phyloP scores from a whole-genome alignment of 2,113 vertebrate species.

The Propithecus coquereli region DNA sequence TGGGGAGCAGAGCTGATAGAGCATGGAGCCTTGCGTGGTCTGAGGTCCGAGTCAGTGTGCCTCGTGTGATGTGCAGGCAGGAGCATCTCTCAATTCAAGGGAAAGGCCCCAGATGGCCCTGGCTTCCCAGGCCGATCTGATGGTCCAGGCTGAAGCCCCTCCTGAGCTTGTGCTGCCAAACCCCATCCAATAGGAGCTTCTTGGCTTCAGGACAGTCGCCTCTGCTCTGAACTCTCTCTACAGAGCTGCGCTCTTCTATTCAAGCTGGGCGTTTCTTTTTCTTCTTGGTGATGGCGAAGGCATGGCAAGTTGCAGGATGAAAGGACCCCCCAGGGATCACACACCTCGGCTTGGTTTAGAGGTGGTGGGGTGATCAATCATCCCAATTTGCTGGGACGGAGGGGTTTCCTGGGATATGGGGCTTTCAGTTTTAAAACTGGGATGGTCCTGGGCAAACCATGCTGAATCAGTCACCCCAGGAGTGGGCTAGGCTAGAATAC shows the following conservation, averaged over 20 bases:
- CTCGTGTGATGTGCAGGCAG: neutral
- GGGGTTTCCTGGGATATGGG: neutral
- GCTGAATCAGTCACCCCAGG: neutral
- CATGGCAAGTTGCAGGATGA: too few relatives aligned
- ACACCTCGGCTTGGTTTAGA: neutral
- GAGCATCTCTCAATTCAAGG: neutral
- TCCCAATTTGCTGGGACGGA: neutral
- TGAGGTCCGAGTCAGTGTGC: neutral
- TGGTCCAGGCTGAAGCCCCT: neutral
- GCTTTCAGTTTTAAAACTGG: neutral
- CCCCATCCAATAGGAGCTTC: neutral
- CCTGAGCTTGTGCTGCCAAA: neutral
- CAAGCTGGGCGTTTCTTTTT: neutral
- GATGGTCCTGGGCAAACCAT: neutral
- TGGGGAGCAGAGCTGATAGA: neutral
- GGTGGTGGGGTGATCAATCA: neutral
- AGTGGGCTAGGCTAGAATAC: too few relatives aligned
- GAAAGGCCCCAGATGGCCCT: rapidly evolving
- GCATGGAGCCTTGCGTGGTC: neutral
- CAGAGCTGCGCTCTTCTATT: neutral
- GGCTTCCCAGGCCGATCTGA: neutral
- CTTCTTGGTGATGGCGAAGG: neutral
- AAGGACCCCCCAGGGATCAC: neutral
- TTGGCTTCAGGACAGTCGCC: neutral
- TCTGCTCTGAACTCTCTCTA: neutral